phyloP scores from a whole-genome alignment of 1,140 invertebrate species.

The Drosophila carrolli region DNA sequence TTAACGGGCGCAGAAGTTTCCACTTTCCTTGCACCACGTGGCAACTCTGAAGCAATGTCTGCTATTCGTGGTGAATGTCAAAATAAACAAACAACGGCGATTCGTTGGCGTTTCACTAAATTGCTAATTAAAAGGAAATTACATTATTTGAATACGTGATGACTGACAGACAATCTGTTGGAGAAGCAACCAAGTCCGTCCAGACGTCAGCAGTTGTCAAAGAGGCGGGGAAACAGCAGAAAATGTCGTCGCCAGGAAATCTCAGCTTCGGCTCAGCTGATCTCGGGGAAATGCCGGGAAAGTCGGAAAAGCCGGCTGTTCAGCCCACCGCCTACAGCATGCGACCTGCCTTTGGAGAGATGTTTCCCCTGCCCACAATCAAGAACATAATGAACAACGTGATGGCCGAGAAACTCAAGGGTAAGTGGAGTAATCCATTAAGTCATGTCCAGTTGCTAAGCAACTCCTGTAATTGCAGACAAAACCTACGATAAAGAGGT shows the following conservation, averaged over 20 bases:
- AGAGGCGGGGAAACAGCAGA: slow-evolving; percentile 1
- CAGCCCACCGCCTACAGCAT: slow-evolving; percentile 68
- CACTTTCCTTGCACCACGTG: not conserved
- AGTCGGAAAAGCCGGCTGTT: slow-evolving; percentile 24
- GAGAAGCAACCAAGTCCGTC: not conserved
- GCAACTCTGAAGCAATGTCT: not conserved
- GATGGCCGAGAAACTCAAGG: slow-evolving; percentile 67
- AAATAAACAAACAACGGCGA: slow-evolving; percentile 5
- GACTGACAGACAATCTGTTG: slow-evolving; percentile 19
- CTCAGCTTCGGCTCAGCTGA: not conserved
- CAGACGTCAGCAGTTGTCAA: not conserved
- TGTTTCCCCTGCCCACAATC: slow-evolving; percentile 63
- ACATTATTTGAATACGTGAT: not conserved
- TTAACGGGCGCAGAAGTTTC: not conserved
- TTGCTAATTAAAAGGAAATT: not conserved
- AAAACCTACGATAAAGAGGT: slow-evolving; percentile 63
- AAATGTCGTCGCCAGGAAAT: slow-evolving; percentile 1
- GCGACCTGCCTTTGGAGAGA: slow-evolving; percentile 71
- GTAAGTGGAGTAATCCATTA: slow-evolving; percentile 33
- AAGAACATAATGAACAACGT: slow-evolving; percentile 60
- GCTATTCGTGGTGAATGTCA: slow-evolving; percentile 1
- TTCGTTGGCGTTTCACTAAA: not conserved
- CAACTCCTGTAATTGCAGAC: slow-evolving; percentile 43
- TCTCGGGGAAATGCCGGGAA: slow-evolving; percentile 29
- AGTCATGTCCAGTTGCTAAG: slow-evolving; percentile 35